Conservation (phyloP, 2,888 invertebrate species). For the Pemphredon lugubris region DNA sequence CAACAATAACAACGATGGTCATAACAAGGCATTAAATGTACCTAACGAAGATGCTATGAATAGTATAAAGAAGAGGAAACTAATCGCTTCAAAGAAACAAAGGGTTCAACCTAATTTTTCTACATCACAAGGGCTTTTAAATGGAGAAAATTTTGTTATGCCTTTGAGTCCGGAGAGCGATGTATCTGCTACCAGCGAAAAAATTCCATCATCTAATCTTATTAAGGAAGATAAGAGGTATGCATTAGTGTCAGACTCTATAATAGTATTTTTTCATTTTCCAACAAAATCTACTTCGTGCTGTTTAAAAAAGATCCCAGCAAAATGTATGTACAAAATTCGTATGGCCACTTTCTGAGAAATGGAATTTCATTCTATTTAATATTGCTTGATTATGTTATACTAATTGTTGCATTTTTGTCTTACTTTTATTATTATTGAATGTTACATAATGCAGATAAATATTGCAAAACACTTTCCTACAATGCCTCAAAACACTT, state of each 20-base stretch:
- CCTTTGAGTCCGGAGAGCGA: slow-evolving; percentile 81
- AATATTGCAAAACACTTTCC: neutral
- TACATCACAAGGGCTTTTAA: slow-evolving; percentile 66
- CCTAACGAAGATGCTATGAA: slow-evolving; percentile 59
- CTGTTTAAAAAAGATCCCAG: neutral
- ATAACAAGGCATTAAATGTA: slow-evolving; percentile 50
- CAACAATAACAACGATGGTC: slow-evolving; percentile 75
- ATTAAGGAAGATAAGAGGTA: slow-evolving; percentile 78
- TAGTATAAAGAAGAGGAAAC: slow-evolving; percentile 69
- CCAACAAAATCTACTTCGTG: neutral
- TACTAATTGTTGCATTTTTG: no score
- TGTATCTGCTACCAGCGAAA: slow-evolving; percentile 78
- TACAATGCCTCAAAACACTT: no score
- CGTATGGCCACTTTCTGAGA: no score
- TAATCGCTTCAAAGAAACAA: slow-evolving; percentile 72
- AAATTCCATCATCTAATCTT: slow-evolving; percentile 65
- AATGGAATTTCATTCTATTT: no score
- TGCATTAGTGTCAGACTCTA: neutral
- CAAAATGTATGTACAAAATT: no score
- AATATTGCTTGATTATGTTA: no score
- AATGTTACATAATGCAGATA: neutral
- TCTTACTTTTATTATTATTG: no score
- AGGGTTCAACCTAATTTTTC: slow-evolving; percentile 62
- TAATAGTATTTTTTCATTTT: neutral
- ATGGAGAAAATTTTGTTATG: slow-evolving; percentile 79